phyloP scores from a whole-genome alignment of 2,113 vertebrate species.

The Pica pica region DNA sequence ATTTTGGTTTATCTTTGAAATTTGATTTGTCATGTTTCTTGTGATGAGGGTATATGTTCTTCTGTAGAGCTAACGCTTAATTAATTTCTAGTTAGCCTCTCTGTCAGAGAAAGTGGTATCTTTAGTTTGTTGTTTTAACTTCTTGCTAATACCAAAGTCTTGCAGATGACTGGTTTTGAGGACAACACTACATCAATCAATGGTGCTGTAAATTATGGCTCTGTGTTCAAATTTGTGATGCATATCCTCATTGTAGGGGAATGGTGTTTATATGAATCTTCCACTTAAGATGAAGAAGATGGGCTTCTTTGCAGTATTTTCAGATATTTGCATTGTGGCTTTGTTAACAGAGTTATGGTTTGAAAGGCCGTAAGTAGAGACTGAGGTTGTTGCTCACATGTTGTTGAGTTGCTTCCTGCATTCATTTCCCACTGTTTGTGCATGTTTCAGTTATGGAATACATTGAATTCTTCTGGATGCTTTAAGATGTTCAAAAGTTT shows the following conservation, averaged over 20 bases:
- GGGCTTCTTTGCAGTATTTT: neutral
- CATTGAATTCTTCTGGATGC: neutral
- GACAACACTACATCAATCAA: neutral
- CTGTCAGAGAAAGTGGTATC: neutral
- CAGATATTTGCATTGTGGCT: neutral
- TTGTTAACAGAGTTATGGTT: neutral
- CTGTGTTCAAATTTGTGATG: neutral
- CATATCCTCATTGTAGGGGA: neutral
- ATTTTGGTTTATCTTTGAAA: conserved; percentile 15
- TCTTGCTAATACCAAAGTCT: neutral
- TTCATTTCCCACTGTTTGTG: neutral
- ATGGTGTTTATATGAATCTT: neutral
- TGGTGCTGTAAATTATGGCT: neutral
- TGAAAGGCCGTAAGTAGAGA: neutral
- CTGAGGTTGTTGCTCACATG: neutral
- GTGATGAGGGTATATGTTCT: neutral
- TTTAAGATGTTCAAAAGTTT: neutral
- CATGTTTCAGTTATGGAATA: neutral
- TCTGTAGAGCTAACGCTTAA: neutral
- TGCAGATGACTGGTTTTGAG: neutral
- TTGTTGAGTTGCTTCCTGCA: neutral
- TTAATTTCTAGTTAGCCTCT: neutral
- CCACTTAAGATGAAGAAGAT: neutral
- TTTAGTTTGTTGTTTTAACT: neutral
- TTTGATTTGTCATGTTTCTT: neutral